Conservation (phyloP, 2,888 invertebrate genomes). For the Macrophya alboannulata region DNA sequence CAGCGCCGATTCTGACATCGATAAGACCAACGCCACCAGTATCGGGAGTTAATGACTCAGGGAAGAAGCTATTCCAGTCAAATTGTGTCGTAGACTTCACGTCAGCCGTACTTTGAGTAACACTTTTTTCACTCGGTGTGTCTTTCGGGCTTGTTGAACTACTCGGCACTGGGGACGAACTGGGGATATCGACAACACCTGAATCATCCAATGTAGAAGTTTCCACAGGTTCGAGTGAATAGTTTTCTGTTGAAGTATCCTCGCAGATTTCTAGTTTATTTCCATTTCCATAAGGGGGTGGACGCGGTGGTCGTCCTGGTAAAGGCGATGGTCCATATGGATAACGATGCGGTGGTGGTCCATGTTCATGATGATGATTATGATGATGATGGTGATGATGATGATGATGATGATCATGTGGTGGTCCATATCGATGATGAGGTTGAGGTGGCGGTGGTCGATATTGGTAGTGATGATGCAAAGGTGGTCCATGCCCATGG, state of each 20-base stretch:
- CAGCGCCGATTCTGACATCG: not conserved
- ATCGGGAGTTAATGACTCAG: not conserved
- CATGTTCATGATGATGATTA: not conserved
- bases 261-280: constrained; percentile 25
- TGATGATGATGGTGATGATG: constrained; percentile 20
- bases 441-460: not conserved
- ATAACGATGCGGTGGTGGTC: not conserved
- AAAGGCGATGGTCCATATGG: not conserved
- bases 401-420: not conserved
- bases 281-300: constrained; percentile 1
- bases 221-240: not conserved
- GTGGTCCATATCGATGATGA: not conserved
- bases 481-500: not conserved
- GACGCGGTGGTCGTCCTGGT: constrained; percentile 6
- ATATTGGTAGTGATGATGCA: not conserved
- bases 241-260: not conserved
- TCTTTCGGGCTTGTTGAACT: not conserved
- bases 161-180: not conserved
- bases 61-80: constrained; percentile 43
- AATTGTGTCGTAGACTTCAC: constrained; percentile 33
- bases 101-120: not conserved
- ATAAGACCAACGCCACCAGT: constrained; percentile 20
- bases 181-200: not conserved
- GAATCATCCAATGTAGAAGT: not conserved
- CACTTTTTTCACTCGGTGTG: not conserved